Percentiles rank a stretch among this genome's conserved stretches.
phyloP scores from a whole-genome alignment of 1,140 invertebrate species.

The Polyergus mexicanus region DNA sequence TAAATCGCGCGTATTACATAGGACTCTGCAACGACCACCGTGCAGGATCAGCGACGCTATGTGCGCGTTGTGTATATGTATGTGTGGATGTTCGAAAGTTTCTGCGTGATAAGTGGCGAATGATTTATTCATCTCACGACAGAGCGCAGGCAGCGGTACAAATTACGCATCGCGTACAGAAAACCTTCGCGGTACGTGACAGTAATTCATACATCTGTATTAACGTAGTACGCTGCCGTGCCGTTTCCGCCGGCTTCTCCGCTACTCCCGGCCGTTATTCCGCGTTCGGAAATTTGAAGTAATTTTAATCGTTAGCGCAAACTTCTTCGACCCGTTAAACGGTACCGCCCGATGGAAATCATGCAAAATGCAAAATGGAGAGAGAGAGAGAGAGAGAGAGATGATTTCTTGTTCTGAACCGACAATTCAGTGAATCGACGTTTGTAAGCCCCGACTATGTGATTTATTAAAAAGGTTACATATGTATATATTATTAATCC shows the following conservation, averaged over 20 bases:
- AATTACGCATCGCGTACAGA: conserved; percentile 77
- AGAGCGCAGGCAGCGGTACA: conserved; percentile 72
- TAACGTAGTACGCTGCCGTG: conserved; percentile 55
- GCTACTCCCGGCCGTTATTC: neutral
- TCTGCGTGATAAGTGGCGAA: conserved; percentile 73
- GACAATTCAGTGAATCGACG: no score
- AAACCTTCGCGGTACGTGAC: conserved; percentile 75
- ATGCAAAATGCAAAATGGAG: conserved; percentile 10
- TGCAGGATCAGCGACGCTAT: conserved; percentile 27
- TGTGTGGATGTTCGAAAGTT: conserved; percentile 67
- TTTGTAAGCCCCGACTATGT: neutral
- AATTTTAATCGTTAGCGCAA: conserved; percentile 61
- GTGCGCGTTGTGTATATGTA: neutral
- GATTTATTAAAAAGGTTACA: conserved; percentile 37
- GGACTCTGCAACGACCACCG: conserved; percentile 37
- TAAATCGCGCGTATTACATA: conserved; percentile 61
- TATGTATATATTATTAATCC: neutral
- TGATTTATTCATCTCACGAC: conserved; percentile 77
- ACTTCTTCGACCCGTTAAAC: conserved; percentile 54
- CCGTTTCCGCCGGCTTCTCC: conserved; percentile 1
- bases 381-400: neutral
- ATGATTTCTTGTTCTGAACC: conserved; percentile 19
- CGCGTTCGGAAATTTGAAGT: conserved; percentile 48
- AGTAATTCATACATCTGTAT: conserved; percentile 76
- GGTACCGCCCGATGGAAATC: conserved; percentile 5